phyloP scores from a whole-genome alignment of 1,140 invertebrate genomes.

The Tetramorium parvispinum region DNA sequence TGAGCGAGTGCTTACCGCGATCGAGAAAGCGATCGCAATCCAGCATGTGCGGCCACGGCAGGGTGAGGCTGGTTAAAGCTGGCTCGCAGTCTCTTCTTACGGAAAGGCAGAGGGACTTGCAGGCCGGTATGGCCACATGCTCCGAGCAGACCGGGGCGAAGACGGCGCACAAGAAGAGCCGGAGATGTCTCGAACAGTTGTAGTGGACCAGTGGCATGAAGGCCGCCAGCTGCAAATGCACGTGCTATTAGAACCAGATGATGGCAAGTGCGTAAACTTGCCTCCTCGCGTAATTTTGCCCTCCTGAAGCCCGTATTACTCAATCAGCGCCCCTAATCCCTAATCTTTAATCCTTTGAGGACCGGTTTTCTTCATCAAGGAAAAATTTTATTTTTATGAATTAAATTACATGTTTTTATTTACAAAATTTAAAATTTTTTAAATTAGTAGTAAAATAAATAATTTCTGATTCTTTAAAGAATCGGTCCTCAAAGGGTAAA shows the following conservation, averaged over 20 bases:
- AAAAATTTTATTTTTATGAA: too few species aligned
- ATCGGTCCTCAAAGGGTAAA: too few species aligned
- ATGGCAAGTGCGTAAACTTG: slow-evolving; percentile 15
- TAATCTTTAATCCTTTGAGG: too few species aligned
- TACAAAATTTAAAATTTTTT: too few species aligned
- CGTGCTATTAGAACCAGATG: background rate
- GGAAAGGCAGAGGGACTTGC: slow-evolving; percentile 93
- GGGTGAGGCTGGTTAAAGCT: slow-evolving; percentile 89
- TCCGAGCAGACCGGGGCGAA: slow-evolving; percentile 97
- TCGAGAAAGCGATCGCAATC: slow-evolving; percentile 88
- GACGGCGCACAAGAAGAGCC: slow-evolving; percentile 96
- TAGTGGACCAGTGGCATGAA: slow-evolving; percentile 93
- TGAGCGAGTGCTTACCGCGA: slow-evolving; percentile 70
- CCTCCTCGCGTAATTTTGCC: background rate
- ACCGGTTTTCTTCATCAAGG: too few species aligned
- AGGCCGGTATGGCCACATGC: slow-evolving; percentile 94
- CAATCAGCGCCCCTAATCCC: background rate
- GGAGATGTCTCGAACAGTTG: slow-evolving; percentile 94
- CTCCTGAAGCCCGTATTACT: background rate
- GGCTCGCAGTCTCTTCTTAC: slow-evolving; percentile 92
- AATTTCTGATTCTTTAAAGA: too few species aligned
- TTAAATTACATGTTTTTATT: too few species aligned
- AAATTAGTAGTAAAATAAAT: too few species aligned
- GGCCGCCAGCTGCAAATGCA: slow-evolving; percentile 87
- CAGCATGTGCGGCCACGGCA: slow-evolving; percentile 91